Base-by-base conservation (phyloP, 2,113 vertebrate genomes). In the Nymphicus hollandicus region DNA sequence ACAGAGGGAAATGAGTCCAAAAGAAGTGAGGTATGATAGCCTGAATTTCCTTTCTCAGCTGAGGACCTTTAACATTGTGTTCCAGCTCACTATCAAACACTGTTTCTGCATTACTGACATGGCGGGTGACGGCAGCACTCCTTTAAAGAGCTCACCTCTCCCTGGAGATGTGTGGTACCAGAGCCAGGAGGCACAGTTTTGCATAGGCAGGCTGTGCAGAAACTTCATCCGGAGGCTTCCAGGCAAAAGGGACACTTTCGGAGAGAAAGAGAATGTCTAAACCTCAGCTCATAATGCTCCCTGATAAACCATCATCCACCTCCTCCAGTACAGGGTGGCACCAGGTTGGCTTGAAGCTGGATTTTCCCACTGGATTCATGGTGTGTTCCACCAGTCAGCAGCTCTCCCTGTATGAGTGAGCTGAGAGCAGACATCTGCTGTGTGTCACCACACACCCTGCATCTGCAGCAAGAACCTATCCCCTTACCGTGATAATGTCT, bases 351-450 rank as follows among this genome's bases (percentile, higher is more conserved):
- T 23, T 31, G 1, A 37, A 50, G 39, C 16, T 11, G 53, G 64
- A 2, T 15, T 12, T 18, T 6, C 1, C 0, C 0, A 49, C 8
- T 0, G 50, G 56, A 1, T 7, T 1, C 0, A 7, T 4, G 39
- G 17, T 3, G 27, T 47, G 0, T 3, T 35, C 28, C 37, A 1
- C 14, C 37, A 6, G n/a, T 39, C 3, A 0, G 23, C 16, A 9
- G 43, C 33, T 64, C 10, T 8, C 11, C 29, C 49, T 2, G 4
- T 46, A 31, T 27, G 5, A 10, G 7, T 7, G 2, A 15, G 55
- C 31, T 1, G 4, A 17, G 2, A 1, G 6, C 31, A 1, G 44
- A 1, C 8, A 44, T 28, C 17, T 7, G 44, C n/a, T 1, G 37
- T 17, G 4, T 17, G 43, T 20, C 82, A 13, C 5, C 2, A 1